Conservation (phyloP, 2,888 invertebrate genomes). For the Drosophila emarginata region DNA sequence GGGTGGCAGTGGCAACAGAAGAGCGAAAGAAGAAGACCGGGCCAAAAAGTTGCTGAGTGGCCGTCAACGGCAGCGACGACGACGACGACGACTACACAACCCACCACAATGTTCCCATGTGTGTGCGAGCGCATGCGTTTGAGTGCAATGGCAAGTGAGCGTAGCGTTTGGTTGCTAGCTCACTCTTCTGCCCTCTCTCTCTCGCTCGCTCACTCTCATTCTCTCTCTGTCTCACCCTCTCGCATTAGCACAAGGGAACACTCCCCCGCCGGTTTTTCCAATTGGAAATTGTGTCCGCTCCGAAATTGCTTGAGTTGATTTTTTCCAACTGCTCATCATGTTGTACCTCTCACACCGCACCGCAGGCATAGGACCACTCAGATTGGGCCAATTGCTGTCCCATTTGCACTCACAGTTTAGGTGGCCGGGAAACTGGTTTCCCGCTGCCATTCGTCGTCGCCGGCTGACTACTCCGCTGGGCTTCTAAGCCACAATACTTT, state of each 20-base stretch:
- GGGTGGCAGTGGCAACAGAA: conserved; percentile 36
- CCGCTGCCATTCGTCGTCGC: conserved; percentile 67
- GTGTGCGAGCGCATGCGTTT: conserved; percentile 57
- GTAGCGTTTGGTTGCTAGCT: neutral
- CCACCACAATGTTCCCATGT: conserved; percentile 20
- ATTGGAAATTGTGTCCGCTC: conserved; percentile 54
- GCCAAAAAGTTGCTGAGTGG: conserved; percentile 61
- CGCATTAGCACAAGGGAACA: conserved; percentile 37
- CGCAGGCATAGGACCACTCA: neutral
- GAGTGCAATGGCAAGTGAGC: conserved; percentile 57
- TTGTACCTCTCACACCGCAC: conserved; percentile 41
- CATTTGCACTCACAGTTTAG: conserved; percentile 37
- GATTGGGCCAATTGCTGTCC: conserved; percentile 13
- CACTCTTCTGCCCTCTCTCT: conserved; percentile 29
- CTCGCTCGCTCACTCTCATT: conserved; percentile 39
- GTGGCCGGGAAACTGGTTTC: conserved; percentile 69
- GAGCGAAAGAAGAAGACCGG: conserved; percentile 19
- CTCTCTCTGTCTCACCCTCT: conserved; percentile 44
- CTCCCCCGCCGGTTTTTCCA: conserved; percentile 54
- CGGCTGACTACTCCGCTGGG: conserved; percentile 28
- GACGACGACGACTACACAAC: conserved; percentile 28
- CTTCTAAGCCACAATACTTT: conserved; percentile 71
- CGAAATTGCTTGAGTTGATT: conserved; percentile 39
- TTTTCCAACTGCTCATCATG: conserved; percentile 53
- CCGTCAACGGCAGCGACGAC: conserved; percentile 53